phyloP scores from a whole-genome alignment of 2,113 vertebrate genomes.

The Coryphaenoides rupestris region DNA sequence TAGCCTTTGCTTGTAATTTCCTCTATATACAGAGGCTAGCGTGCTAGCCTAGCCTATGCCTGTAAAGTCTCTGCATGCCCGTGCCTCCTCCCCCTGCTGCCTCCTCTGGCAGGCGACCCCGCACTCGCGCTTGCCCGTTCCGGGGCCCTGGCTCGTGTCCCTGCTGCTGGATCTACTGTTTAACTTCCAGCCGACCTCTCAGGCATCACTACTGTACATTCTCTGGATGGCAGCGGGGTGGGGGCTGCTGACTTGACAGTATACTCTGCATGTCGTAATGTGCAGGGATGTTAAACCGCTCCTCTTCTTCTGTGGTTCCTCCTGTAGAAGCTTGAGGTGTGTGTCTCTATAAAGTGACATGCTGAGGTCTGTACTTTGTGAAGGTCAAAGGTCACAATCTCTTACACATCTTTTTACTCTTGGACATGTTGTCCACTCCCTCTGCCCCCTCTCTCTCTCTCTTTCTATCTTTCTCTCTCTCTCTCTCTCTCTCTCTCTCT shows the following conservation, averaged over 20 bases:
- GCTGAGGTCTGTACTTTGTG: neutral
- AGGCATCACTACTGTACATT: neutral
- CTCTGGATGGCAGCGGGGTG: neutral
- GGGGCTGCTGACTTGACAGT: no score
- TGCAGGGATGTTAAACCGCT: neutral
- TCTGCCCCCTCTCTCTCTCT: no score
- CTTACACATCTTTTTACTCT: neutral
- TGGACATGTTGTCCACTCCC: neutral
- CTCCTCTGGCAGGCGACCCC: neutral
- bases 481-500: neutral
- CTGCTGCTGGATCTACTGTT: neutral
- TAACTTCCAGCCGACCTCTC: slow-evolving; percentile 1
- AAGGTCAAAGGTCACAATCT: neutral
- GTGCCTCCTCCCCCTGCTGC: neutral
- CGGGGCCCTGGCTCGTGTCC: neutral
- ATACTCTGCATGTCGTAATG: neutral
- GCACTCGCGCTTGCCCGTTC: neutral
- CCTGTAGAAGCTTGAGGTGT: neutral
- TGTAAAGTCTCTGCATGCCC: neutral
- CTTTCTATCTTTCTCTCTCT: no score
- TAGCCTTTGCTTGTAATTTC: no score
- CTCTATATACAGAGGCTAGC: no score
- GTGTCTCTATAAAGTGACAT: neutral
- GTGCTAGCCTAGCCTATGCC: neutral
- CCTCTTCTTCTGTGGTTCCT: neutral